Percentiles rank a stretch among this genome's conserved stretches.
phyloP scores from a whole-genome alignment of 2,888 invertebrate species.

The Chymomyza fuscimana region DNA sequence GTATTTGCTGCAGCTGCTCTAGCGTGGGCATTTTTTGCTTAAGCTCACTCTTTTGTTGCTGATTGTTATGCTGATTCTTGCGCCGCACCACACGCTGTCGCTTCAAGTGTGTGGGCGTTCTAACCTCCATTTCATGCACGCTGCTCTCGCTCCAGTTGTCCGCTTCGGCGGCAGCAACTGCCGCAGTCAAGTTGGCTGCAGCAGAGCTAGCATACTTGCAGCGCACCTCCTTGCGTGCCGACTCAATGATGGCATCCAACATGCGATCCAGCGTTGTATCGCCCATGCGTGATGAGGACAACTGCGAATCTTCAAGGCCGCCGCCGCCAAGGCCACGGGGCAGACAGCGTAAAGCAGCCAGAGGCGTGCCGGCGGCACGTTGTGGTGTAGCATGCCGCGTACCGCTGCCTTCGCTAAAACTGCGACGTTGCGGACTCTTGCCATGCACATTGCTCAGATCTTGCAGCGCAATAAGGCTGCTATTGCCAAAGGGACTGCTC shows the following conservation, averaged over 20 bases:
- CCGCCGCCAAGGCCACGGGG: neutral
- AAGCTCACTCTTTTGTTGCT: conserved; percentile 36
- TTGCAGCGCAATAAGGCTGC: conserved; percentile 74
- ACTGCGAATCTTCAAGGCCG: conserved; percentile 48
- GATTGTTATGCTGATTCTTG: conserved; percentile 71
- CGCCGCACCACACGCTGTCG: conserved; percentile 78
- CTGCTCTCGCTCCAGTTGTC: conserved; percentile 68
- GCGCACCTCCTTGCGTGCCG: conserved; percentile 76
- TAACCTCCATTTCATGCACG: conserved; percentile 79
- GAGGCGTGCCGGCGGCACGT: conserved; percentile 7
- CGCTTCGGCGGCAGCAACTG: conserved; percentile 18
- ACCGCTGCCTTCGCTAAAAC: conserved; percentile 64
- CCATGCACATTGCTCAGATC: conserved; percentile 77
- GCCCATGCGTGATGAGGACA: conserved; percentile 78
- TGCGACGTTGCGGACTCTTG: conserved; percentile 72
- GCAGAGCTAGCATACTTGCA: conserved; percentile 36
- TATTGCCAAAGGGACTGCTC: conserved; percentile 75
- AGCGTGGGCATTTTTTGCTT: neutral
- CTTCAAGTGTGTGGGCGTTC: conserved; percentile 78
- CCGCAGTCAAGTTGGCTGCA: neutral
- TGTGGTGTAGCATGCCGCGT: conserved; percentile 55
- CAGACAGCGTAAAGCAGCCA: conserved; percentile 52
- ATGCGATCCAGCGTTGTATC: conserved; percentile 79
- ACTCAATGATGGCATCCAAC: conserved; percentile 79
- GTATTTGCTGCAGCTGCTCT: conserved; percentile 71